Base-by-base conservation (phyloP, 1,140 invertebrate genomes). In the Anoplophora glabripennis region DNA sequence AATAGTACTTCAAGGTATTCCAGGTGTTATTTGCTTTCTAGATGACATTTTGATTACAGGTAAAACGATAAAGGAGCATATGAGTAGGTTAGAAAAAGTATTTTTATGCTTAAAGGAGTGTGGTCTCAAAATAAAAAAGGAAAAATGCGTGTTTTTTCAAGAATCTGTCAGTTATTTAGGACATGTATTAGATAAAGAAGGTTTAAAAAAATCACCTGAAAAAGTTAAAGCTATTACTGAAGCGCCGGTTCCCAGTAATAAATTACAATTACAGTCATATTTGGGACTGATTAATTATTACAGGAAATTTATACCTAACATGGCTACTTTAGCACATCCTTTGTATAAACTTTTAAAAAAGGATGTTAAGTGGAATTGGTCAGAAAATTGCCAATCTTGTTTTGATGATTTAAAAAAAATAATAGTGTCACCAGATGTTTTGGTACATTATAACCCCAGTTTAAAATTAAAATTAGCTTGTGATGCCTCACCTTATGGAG, bases 211-310 rank as follows among this genome's bases (percentile, higher is more conserved):
- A 57, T 49, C 51, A 7, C 52, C 56, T 9, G 49, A 59, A 4
- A 70, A 70, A 57, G 48, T 69, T 1, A 59, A 49, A 18, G 66
- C 71, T 11, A 66, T 69, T 15, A 21, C 51, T 51, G 12, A 49
- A 11, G 11, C 11, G 38, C 28, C 28, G n/a, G 35, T 34, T 34
- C 55, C 55, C 28, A 57, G n/a, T 33, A 49, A 18, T 10, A 11
- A 41, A 4, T 51, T 37, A 9, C 44, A 58, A 44, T 37, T 58
- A 17, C 14, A 69, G 59, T 54, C 64, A 38, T 70, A 75, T 15
- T 42, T 78, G 15, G 74, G 70, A 33, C 67, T 78, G 67, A 17
- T 70, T 28, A 72, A 75, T 65, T 71, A 71, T 67, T 73, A 69
- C 58, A 11, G 49, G 42, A 61, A 68, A 45, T 76, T 74, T 53